Evolutionary conservation across 1,140 invertebrate genomes (phyloP).

Genomic region (Mizuhopecten yessoensis): DNA sequence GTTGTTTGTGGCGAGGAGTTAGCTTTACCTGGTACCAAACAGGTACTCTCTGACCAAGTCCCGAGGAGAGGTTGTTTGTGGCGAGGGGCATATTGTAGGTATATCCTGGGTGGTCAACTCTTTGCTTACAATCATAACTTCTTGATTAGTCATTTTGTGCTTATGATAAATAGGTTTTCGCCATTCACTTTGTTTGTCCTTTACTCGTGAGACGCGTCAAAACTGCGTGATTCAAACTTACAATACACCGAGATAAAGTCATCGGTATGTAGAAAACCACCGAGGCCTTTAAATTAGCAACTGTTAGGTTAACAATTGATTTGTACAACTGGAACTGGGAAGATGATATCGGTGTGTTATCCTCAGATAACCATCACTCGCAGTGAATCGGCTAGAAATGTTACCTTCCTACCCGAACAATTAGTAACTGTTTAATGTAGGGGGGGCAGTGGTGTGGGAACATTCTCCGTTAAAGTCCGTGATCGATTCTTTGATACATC

Average conservation of each 20-base stretch:
- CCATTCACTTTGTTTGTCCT: background rate
- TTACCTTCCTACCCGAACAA: background rate
- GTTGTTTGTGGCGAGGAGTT: background rate
- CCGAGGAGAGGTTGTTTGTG: no score
- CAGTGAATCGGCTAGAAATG: slow-evolving; percentile 10
- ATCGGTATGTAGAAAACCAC: slow-evolving; percentile 13
- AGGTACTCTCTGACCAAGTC: no score
- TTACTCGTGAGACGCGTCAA: background rate
- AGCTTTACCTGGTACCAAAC: no score
- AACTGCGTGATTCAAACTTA: background rate
- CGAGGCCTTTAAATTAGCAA: background rate
- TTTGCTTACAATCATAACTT: background rate
- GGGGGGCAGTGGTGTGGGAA: background rate
- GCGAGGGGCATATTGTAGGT: no score
- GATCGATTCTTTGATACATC: background rate
- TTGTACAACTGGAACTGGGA: background rate
- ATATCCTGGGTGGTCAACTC: background rate
- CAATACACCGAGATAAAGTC: slow-evolving; percentile 21
- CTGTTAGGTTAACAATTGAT: background rate
- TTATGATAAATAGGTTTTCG: slow-evolving; percentile 3
- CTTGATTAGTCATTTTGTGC: background rate
- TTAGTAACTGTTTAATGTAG: slow-evolving; percentile 27
- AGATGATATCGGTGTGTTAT: slow-evolving; percentile 1
- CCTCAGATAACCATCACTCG: background rate
- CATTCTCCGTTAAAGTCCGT: background rate